These are phyloP conservation scores for Melinaea marsaeus DNA, from an alignment of 2,888 invertebrate species.

Conservation along the genomic window DNA sequence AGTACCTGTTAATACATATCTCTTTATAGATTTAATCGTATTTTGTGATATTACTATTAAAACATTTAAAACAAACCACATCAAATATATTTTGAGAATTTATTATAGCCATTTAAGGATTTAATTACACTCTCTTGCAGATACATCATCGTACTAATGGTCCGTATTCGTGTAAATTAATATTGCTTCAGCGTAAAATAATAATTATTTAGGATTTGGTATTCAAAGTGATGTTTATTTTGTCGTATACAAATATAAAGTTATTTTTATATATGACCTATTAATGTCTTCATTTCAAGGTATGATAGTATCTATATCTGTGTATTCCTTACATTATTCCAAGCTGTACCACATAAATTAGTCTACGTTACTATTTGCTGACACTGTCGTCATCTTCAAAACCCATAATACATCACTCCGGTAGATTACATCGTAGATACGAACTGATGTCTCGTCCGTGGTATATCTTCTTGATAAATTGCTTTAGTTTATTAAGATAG, in stretches of 20 bases:
- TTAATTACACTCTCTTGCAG: neutral
- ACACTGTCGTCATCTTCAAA: neutral
- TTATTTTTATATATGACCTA: too few relatives aligned
- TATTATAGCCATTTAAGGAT: neutral
- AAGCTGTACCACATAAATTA: too few relatives aligned
- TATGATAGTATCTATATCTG: too few relatives aligned
- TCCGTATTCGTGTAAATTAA: neutral
- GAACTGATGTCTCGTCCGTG: conserved; percentile 25
- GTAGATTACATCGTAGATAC: conserved; percentile 23
- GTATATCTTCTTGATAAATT: conserved; percentile 31
- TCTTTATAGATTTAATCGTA: too few relatives aligned
- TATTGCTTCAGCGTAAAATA: neutral
- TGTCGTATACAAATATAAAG: too few relatives aligned
- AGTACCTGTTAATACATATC: too few relatives aligned
- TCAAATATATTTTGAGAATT: neutral
- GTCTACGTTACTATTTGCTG: neutral
- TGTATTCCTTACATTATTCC: too few relatives aligned
- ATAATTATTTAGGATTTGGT: neutral
- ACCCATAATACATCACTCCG: conserved; percentile 20
- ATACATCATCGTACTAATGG: neutral
- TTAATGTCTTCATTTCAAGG: too few relatives aligned
- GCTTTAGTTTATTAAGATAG: conserved; percentile 25
- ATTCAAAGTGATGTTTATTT: neutral
- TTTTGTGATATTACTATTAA: too few relatives aligned
- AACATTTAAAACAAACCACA: neutral